These are phyloP conservation scores for Zootermopsis nevadensis DNA, from an alignment of 2,888 invertebrate species.

Conservation along the genomic window DNA sequence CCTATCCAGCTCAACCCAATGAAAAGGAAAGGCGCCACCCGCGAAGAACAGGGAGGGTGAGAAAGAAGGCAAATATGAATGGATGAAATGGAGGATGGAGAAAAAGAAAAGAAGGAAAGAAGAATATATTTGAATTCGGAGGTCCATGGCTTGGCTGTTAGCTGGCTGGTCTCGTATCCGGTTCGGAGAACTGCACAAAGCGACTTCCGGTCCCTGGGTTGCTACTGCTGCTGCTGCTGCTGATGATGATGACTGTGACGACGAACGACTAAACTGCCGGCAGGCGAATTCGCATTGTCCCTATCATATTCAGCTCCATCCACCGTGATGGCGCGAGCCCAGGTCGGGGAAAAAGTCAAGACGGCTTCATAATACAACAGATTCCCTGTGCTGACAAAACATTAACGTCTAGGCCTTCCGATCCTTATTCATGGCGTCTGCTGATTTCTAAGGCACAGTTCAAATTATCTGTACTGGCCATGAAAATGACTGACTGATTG, in stretches of 20 bases:
- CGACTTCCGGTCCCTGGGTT: slow-evolving; percentile 48
- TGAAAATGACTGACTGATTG: too few relatives aligned
- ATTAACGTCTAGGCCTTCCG: too few relatives aligned
- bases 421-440: too few relatives aligned
- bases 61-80: slow-evolving; percentile 25
- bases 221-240: slow-evolving; percentile 33
- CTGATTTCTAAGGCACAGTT: too few relatives aligned
- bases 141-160: slow-evolving; percentile 44
- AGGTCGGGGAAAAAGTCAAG: slow-evolving; percentile 24
- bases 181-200: slow-evolving; percentile 47
- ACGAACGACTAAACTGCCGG: slow-evolving; percentile 40
- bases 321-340: slow-evolving; percentile 23
- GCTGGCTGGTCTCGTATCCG: slow-evolving; percentile 49
- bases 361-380: not conserved
- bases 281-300: slow-evolving; percentile 39
- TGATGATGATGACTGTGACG: slow-evolving; percentile 38
- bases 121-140: slow-evolving; percentile 49
- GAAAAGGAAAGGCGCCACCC: slow-evolving; percentile 40
- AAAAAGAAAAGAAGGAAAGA: slow-evolving; percentile 44
- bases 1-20: slow-evolving; percentile 28
- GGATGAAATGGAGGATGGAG: slow-evolving; percentile 37
- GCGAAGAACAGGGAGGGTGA: slow-evolving; percentile 25
- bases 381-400: not conserved
- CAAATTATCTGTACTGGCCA: too few relatives aligned
- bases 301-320: slow-evolving; percentile 35